These are phyloP conservation scores for Glaucopsyche alexis DNA, from an alignment of 2,888 invertebrate genomes.

Conservation along the genomic window DNA sequence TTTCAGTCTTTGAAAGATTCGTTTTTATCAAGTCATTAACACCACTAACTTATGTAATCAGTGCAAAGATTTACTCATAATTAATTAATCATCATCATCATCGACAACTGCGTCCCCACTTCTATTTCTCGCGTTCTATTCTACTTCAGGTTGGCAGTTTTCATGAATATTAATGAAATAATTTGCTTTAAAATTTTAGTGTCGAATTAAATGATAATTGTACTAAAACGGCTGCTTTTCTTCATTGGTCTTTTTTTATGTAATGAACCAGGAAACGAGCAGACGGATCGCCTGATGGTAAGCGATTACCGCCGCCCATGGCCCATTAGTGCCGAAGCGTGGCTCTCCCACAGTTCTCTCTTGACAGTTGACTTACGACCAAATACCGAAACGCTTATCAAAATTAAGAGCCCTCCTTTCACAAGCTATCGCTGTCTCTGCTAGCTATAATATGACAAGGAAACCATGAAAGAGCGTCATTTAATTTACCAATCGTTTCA, in stretches of 20 bases:
- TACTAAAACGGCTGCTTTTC: not conserved
- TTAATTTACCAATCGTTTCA: too few relatives aligned
- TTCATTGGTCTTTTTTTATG: not conserved
- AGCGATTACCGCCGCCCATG: too few relatives aligned
- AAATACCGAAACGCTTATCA: too few relatives aligned
- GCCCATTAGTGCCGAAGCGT: too few relatives aligned
- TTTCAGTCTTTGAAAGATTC: not conserved
- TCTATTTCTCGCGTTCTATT: not conserved
- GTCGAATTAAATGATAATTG: not conserved
- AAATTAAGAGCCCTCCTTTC: too few relatives aligned
- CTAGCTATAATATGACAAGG: not conserved
- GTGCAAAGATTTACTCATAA: not conserved
- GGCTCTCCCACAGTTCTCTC: too few relatives aligned
- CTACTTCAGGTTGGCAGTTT: not conserved
- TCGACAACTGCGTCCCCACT: not conserved
- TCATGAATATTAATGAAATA: not conserved
- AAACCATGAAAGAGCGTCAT: too few relatives aligned
- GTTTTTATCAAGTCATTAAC: not conserved
- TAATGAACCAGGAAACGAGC: too few relatives aligned
- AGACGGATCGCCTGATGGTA: too few relatives aligned
- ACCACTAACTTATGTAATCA: slow-evolving; percentile 5
- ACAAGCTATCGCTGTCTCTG: too few relatives aligned
- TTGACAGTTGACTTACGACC: not conserved
- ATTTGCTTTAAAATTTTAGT: not conserved
- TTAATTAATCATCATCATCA: not conserved